Percentiles rank a stretch among this genome's conserved stretches.
Evolutionary conservation across 1,140 invertebrate species (phyloP).

Genomic region (Caenorhabditis inopinata): DNA sequence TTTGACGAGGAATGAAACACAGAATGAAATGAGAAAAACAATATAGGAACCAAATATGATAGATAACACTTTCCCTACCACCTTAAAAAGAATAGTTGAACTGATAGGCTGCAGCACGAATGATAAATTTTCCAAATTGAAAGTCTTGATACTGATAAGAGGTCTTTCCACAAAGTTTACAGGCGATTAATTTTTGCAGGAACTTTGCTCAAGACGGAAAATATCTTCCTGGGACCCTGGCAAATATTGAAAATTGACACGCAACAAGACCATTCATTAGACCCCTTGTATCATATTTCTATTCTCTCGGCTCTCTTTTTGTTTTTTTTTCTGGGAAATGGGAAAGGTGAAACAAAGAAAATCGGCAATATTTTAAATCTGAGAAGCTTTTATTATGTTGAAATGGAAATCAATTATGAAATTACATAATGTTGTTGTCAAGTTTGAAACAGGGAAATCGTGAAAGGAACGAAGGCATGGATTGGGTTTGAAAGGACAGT

Average conservation of each 20-base stretch:
- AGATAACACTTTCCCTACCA: too few relatives aligned
- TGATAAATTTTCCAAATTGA: too few relatives aligned
- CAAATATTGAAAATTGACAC: background rate
- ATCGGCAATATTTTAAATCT: background rate
- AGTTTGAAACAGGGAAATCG: background rate
- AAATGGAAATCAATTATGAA: background rate
- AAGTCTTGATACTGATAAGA: too few relatives aligned
- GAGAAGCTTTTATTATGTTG: background rate
- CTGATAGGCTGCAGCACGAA: too few relatives aligned
- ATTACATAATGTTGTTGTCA: background rate
- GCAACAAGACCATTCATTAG: conserved; percentile 10
- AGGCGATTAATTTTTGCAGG: background rate
- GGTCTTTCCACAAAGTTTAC: too few relatives aligned
- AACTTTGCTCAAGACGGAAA: background rate
- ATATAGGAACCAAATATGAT: too few relatives aligned
- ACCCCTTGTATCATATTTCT: conserved; percentile 1
- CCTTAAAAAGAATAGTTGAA: too few relatives aligned
- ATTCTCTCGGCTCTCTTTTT: background rate
- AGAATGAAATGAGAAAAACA: background rate
- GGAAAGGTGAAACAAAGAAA: background rate
- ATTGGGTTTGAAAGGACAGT: too few relatives aligned
- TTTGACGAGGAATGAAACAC: background rate
- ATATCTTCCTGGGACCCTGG: background rate
- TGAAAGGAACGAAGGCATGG: background rate
- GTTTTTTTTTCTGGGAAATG: too few relatives aligned